Percentiles rank a stretch among this genome's conserved stretches.
phyloP scores from a whole-genome alignment of 1,140 invertebrate species.

The Aricia agestis region DNA sequence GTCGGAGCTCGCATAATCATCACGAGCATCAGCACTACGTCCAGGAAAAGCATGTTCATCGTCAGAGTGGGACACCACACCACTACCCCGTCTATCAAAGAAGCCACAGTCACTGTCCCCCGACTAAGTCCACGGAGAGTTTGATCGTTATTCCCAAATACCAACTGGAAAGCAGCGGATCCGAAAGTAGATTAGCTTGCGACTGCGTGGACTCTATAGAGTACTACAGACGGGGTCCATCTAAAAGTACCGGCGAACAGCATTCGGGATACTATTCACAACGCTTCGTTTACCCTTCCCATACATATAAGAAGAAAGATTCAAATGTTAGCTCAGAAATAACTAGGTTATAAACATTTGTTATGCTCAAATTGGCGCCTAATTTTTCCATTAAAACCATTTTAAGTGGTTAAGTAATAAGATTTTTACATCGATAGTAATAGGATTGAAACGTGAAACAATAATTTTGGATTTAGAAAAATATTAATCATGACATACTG shows the following conservation, averaged over 20 bases:
- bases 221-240: conserved; percentile 64
- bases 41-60: conserved; percentile 70
- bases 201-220: conserved; percentile 79
- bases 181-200: conserved; percentile 81
- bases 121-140: conserved; percentile 87
- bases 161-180: conserved; percentile 76
- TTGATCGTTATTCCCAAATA: conserved; percentile 81
- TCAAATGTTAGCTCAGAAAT: conserved; percentile 77
- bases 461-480: conserved; percentile 18
- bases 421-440: background rate
- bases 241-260: conserved; percentile 62
- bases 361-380: conserved; percentile 37
- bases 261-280: conserved; percentile 74
- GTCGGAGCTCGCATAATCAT: conserved; percentile 69
- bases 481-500: conserved; percentile 11
- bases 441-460: conserved; percentile 3
- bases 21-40: conserved; percentile 68
- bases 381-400: conserved; percentile 24
- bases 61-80: conserved; percentile 71
- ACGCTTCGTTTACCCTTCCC: conserved; percentile 65
- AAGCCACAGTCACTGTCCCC: conserved; percentile 65
- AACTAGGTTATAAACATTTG: conserved; percentile 70
- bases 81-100: conserved; percentile 59
- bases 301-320: conserved; percentile 72
- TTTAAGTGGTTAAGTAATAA: conserved; percentile 3